A percentile compares a stretch with the other conserved stretches of the same genome.
Conservation (phyloP, 2,797 vertebrate genomes). For the Rhinella marina region DNA sequence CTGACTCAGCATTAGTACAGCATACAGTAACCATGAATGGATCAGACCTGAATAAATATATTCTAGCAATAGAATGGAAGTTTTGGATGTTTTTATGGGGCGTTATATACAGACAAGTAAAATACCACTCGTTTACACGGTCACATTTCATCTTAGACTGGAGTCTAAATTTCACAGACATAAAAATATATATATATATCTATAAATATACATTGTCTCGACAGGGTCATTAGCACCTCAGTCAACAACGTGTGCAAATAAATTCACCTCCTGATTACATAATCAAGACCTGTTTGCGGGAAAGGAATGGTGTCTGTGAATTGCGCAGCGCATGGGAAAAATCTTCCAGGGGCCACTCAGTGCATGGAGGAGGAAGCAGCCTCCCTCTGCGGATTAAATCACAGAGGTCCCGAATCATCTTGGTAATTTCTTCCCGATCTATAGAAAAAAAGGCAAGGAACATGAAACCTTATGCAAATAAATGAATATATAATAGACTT, state of each 20-base stretch:
- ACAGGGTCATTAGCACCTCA: background rate
- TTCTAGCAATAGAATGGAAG: background rate
- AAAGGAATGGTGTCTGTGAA: slow-evolving; percentile 83
- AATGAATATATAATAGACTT: background rate
- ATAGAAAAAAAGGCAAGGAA: slow-evolving; percentile 31
- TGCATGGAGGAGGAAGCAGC: slow-evolving; percentile 79
- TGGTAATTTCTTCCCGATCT: slow-evolving; percentile 68
- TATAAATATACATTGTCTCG: slow-evolving; percentile 43
- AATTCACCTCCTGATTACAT: slow-evolving; percentile 74
- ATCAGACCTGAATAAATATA: background rate
- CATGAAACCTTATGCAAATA: background rate
- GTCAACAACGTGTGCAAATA: background rate
- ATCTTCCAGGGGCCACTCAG: slow-evolving; percentile 78
- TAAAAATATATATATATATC: slow-evolving; percentile 57
- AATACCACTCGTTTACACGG: background rate
- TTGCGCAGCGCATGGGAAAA: slow-evolving; percentile 79
- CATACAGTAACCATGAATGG: background rate
- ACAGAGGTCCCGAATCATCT: slow-evolving; percentile 85
- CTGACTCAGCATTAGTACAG: background rate
- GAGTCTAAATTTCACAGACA: slow-evolving; percentile 31
- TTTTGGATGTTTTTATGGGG: background rate
- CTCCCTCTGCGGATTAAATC: slow-evolving; percentile 80
- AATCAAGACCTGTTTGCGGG: slow-evolving; percentile 88
- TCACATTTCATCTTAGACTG: slow-evolving; percentile 22
- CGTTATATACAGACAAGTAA: slow-evolving; percentile 30